Conservation (phyloP, 1,140 invertebrate species). For the Danaus melanippus region DNA sequence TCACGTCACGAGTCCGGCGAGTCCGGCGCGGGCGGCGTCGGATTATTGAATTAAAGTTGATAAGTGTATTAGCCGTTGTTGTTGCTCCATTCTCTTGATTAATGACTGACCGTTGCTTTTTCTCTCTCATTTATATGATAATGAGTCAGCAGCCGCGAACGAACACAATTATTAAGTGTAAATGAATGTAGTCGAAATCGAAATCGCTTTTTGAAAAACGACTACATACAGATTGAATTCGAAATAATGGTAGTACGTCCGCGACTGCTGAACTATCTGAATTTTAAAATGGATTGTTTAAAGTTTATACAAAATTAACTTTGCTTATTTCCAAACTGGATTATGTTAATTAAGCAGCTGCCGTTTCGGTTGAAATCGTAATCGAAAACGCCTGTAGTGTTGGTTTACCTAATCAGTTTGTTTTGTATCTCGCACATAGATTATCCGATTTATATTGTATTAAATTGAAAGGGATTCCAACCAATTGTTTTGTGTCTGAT, state of each 20-base stretch:
- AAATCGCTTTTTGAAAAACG: constrained; percentile 56
- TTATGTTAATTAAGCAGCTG: constrained; percentile 61
- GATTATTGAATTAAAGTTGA: constrained; percentile 70
- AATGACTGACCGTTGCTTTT: constrained; percentile 65
- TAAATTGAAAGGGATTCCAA: constrained; percentile 17
- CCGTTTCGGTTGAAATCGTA: constrained; percentile 49
- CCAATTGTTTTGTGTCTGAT: too few relatives aligned
- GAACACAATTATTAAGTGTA: constrained; percentile 65
- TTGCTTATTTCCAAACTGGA: constrained; percentile 54
- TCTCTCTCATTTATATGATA: constrained; percentile 71
- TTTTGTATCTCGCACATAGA: constrained; percentile 41
- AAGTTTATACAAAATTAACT: constrained; percentile 60
- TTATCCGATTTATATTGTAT: constrained; percentile 27
- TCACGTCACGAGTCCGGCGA: constrained; percentile 52
- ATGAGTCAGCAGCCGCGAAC: constrained; percentile 55
- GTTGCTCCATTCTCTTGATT: constrained; percentile 67
- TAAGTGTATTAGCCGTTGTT: constrained; percentile 69
- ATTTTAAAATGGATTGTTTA: constrained; percentile 30
- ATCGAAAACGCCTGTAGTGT: constrained; percentile 55
- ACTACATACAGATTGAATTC: constrained; percentile 32
- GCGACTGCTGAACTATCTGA: constrained; percentile 25
- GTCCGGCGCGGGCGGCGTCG: constrained; percentile 40
- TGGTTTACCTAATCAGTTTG: constrained; percentile 63
- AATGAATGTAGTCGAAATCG: constrained; percentile 51
- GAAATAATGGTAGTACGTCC: constrained; percentile 32